These are phyloP conservation scores for Euspilapteryx auroguttella DNA, from an alignment of 2,888 invertebrate genomes.

Conservation along the genomic window DNA sequence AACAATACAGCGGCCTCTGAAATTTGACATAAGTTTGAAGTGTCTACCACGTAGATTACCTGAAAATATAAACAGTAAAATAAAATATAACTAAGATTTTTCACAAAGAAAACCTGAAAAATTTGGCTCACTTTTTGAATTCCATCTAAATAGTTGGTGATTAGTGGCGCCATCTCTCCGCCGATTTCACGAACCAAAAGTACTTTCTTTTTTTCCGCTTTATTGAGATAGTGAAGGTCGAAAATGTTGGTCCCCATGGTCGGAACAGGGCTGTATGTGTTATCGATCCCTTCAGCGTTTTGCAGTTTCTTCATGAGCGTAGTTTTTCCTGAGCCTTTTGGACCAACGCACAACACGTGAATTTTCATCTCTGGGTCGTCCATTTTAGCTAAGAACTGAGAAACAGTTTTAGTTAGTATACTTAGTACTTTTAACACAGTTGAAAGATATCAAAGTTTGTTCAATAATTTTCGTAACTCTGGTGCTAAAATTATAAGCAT, in stretches of 20 bases:
- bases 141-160: conserved; percentile 75
- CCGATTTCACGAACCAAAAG: conserved; percentile 73
- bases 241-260: conserved; percentile 81
- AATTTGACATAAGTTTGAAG: conserved; percentile 84
- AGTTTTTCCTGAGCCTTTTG: conserved; percentile 80
- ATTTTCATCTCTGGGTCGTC: conserved; percentile 45
- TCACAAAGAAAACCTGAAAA: too few relatives aligned
- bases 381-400: too few relatives aligned
- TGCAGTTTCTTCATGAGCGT: conserved; percentile 75
- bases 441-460: too few relatives aligned
- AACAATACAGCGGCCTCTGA: conserved; percentile 81
- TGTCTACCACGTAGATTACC: conserved; percentile 81
- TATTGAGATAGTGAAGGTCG: conserved; percentile 56
- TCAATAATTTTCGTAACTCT: too few relatives aligned
- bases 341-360: conserved; percentile 70
- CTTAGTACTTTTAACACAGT: too few relatives aligned
- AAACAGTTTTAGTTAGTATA: too few relatives aligned
- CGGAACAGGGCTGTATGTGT: conserved; percentile 76
- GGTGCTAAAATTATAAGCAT: too few relatives aligned
- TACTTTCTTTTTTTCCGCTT: conserved; percentile 51
- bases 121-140: conserved; percentile 47
- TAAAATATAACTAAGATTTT: too few relatives aligned
- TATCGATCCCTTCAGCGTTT: conserved; percentile 69
- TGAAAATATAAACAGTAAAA: too few relatives aligned
- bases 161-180: conserved; percentile 80